phyloP scores from a whole-genome alignment of 2,888 invertebrate species.

The Colletes collaris region DNA sequence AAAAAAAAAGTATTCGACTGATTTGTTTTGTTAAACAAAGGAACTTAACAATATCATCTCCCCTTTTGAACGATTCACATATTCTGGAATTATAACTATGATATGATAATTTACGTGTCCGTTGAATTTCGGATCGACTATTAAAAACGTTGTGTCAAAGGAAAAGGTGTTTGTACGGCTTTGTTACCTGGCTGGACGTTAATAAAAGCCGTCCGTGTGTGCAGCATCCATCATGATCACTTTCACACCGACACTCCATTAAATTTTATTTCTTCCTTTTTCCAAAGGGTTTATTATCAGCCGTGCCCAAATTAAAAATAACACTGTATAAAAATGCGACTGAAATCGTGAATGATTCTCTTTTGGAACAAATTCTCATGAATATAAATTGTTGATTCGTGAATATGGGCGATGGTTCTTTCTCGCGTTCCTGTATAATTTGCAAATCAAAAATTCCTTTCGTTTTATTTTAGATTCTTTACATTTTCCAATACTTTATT shows the following conservation, averaged over 20 bases:
- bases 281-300: slow-evolving; percentile 56
- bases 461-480: no score
- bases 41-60: no score
- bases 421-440: slow-evolving; percentile 42
- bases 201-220: slow-evolving; percentile 28
- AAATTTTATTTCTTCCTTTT: slow-evolving; percentile 56
- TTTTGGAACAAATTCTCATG: slow-evolving; percentile 71
- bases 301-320: slow-evolving; percentile 59
- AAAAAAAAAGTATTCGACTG: no score
- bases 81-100: no score
- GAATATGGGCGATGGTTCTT: slow-evolving; percentile 40
- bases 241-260: slow-evolving; percentile 54
- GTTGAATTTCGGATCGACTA: neutral
- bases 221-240: slow-evolving; percentile 53
- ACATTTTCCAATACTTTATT: no score
- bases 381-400: slow-evolving; percentile 72
- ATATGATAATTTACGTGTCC: neutral
- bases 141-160: slow-evolving; percentile 2
- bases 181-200: slow-evolving; percentile 20
- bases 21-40: no score
- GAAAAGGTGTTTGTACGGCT: neutral
- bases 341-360: slow-evolving; percentile 42
- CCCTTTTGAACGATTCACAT: no score
- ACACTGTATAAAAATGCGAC: slow-evolving; percentile 38
- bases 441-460: slow-evolving; percentile 25